Evolutionary conservation across 2,113 vertebrate species (phyloP).

Genomic region (Coreoperca whiteheadi): DNA sequence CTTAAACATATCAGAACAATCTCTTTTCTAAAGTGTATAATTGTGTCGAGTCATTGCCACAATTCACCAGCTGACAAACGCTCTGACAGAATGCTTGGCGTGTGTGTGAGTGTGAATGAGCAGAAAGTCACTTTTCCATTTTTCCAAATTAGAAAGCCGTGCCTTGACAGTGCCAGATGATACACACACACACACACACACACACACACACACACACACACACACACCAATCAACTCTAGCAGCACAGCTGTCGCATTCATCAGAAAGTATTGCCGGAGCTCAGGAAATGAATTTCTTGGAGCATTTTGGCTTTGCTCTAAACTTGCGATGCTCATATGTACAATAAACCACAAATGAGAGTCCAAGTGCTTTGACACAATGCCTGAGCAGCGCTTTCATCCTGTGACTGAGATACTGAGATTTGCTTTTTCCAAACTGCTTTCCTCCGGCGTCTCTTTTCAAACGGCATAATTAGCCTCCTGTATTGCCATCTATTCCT

Average conservation of each 20-base stretch:
- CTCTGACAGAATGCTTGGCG: conserved; percentile 57
- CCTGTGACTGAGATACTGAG: conserved; percentile 54
- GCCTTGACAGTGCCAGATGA: conserved; percentile 70
- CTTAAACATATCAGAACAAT: conserved; percentile 17
- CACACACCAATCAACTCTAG: conserved; percentile 50
- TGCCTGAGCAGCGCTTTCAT: conserved; percentile 59
- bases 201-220: conserved; percentile 33
- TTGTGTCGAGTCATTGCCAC: conserved; percentile 51
- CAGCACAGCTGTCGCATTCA: conserved; percentile 78
- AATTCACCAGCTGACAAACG: conserved; percentile 51
- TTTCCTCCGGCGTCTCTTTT: conserved; percentile 50
- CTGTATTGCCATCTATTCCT: conserved; percentile 54
- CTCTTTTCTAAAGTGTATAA: conserved; percentile 26
- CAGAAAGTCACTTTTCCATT: conserved; percentile 67
- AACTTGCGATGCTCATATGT: conserved; percentile 55
- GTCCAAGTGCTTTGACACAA: conserved; percentile 72
- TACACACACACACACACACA: conserved; percentile 22
- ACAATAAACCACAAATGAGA: conserved; percentile 68
- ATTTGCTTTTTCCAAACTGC: conserved; percentile 51
- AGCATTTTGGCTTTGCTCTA: conserved; percentile 62
- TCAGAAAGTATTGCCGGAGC: conserved; percentile 65
- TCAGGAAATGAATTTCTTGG: conserved; percentile 76
- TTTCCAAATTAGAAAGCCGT: conserved; percentile 74
- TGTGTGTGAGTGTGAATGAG: conserved; percentile 46
- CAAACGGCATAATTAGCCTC: conserved; percentile 74